These are phyloP conservation scores for Acleris laterana DNA, from an alignment of 2,888 invertebrate genomes.

Conservation along the genomic window DNA sequence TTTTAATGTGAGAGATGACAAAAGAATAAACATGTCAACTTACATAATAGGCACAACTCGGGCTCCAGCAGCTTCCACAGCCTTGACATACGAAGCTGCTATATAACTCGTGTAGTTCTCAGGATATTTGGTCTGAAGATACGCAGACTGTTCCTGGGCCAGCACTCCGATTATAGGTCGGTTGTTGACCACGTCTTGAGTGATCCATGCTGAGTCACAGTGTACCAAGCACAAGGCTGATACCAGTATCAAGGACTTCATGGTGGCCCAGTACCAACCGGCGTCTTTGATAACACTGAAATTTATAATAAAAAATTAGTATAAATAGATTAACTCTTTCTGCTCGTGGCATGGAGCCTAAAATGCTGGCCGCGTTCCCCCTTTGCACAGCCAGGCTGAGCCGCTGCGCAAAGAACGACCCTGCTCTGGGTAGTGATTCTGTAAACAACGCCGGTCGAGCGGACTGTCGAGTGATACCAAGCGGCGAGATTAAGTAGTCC, in stretches of 20 bases:
- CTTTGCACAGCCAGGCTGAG: too few species aligned
- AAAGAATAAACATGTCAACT: slow-evolving; percentile 53
- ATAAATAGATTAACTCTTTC: too few species aligned
- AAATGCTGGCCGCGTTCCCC: too few species aligned
- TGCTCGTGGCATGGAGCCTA: too few species aligned
- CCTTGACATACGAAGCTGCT: slow-evolving; percentile 95
- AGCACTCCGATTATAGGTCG: slow-evolving; percentile 89
- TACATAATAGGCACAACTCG: slow-evolving; percentile 93
- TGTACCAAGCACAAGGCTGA: slow-evolving; percentile 55
- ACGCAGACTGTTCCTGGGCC: slow-evolving; percentile 86
- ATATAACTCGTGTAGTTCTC: slow-evolving; percentile 88
- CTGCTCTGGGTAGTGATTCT: too few species aligned
- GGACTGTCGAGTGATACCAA: too few species aligned
- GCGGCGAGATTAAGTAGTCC: too few species aligned
- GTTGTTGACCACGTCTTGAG: slow-evolving; percentile 60
- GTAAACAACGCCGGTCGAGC: too few species aligned
- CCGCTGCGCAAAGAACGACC: too few species aligned
- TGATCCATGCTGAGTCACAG: slow-evolving; percentile 59
- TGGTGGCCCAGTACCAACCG: slow-evolving; percentile 43
- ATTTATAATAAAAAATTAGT: too few species aligned
- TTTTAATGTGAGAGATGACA: too few species aligned
- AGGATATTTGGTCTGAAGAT: slow-evolving; percentile 79
- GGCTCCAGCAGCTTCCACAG: slow-evolving; percentile 93
- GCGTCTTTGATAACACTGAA: too few species aligned
- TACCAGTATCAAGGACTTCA: slow-evolving; percentile 61